Percentiles rank a stretch among this genome's conserved stretches.
Evolutionary conservation across 2,113 vertebrate species (phyloP).

Genomic region (Bombycilla garrulus): DNA sequence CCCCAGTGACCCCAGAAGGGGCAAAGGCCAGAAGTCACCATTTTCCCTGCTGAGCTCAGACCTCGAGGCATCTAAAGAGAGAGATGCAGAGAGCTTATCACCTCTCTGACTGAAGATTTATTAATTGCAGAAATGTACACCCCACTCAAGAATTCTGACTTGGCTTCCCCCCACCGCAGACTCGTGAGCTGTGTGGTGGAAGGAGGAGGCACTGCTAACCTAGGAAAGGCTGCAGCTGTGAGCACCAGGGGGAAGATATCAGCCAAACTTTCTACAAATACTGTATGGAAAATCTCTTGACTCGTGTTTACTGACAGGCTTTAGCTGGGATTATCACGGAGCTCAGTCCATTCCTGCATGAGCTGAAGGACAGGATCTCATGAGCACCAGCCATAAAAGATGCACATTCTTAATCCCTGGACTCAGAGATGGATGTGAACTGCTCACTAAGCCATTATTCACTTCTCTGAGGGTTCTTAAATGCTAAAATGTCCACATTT

Average conservation of each 20-base stretch:
- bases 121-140: neutral
- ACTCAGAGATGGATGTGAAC: neutral
- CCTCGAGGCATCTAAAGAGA: neutral
- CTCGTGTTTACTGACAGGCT: neutral
- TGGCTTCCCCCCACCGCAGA: neutral
- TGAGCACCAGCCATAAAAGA: neutral
- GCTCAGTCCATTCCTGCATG: neutral
- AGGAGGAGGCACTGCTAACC: neutral
- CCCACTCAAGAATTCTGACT: neutral
- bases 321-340: neutral
- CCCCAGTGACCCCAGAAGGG: neutral
- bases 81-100: neutral
- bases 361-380: neutral
- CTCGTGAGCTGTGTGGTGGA: neutral
- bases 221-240: neutral
- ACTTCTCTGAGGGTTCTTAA: neutral
- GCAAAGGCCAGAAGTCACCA: neutral
- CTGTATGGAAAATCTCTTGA: neutral
- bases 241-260: neutral
- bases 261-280: neutral
- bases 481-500: neutral
- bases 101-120: constrained; percentile 14
- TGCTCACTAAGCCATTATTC: neutral
- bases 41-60: constrained; percentile 27
- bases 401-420: neutral